Evolutionary conservation across 1,140 invertebrate genomes (phyloP).

Genomic region (Propsilocerus akamusi): DNA sequence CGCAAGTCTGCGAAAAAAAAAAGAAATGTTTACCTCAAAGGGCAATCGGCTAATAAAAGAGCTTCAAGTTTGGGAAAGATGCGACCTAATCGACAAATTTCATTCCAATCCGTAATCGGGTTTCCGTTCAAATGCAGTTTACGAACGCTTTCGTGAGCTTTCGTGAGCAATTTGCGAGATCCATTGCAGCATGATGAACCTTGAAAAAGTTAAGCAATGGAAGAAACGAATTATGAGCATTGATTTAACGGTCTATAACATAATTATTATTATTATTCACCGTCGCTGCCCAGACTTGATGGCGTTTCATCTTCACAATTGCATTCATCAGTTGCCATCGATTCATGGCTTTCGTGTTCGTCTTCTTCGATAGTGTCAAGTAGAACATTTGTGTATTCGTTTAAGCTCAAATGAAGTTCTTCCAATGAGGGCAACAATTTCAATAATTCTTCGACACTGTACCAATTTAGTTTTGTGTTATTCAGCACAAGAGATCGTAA

Average conservation of each 20-base stretch:
- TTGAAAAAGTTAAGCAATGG: neutral
- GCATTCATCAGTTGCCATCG: constrained; percentile 10
- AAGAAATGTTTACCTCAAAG: constrained; percentile 26
- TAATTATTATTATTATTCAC: constrained; percentile 6
- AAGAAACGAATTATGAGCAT: neutral
- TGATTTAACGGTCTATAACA: neutral
- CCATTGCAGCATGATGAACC: constrained; percentile 1
- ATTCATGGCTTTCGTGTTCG: constrained; percentile 19
- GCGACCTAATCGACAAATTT: constrained; percentile 64
- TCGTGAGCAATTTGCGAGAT: constrained; percentile 17
- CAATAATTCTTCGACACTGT: constrained; percentile 55
- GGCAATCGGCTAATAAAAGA: constrained; percentile 71
- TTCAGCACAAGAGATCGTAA: constrained; percentile 68
- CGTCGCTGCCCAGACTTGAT: constrained; percentile 9
- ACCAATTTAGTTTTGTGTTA: constrained; percentile 68
- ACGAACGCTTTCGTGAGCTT: constrained; percentile 40
- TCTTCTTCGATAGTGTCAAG: constrained; percentile 21
- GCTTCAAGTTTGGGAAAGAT: constrained; percentile 69
- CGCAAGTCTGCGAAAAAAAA: neutral
- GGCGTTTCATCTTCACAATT: constrained; percentile 10
- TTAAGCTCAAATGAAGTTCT: constrained; percentile 79
- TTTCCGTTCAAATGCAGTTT: constrained; percentile 71
- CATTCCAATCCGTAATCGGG: constrained; percentile 58
- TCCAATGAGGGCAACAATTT: constrained; percentile 55
- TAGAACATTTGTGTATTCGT: constrained; percentile 56